Conservation (phyloP, 2,888 invertebrate genomes). For the Lycaena phlaeas region DNA sequence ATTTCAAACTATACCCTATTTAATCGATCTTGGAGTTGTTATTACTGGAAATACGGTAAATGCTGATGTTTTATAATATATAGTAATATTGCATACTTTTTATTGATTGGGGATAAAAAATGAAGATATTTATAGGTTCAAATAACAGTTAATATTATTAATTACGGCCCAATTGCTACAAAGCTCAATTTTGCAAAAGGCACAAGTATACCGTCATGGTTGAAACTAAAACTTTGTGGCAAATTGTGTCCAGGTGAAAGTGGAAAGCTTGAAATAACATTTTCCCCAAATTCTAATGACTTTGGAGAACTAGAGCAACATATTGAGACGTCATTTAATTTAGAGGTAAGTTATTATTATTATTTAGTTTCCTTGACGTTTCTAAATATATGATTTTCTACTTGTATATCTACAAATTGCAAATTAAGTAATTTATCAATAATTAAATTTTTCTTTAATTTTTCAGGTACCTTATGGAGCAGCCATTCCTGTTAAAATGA, state of each 20-base stretch:
- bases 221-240: constrained; percentile 45
- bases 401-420: no score
- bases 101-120: not conserved
- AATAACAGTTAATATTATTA: constrained; percentile 57
- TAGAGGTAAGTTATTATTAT: constrained; percentile 47
- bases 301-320: constrained; percentile 55
- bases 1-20: constrained; percentile 62
- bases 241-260: constrained; percentile 61
- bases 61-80: constrained; percentile 4
- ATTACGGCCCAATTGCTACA: constrained; percentile 68
- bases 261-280: constrained; percentile 60
- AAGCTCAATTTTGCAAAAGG: constrained; percentile 55
- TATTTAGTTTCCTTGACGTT: no score
- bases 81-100: not conserved
- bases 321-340: constrained; percentile 50
- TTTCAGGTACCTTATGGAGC: constrained; percentile 71
- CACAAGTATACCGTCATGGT: constrained; percentile 39
- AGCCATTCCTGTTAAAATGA: constrained; percentile 70
- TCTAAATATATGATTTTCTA: no score
- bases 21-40: constrained; percentile 72
- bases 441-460: not conserved
- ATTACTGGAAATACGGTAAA: constrained; percentile 57
- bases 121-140: constrained; percentile 38
- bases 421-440: no score
- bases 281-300: constrained; percentile 57